A percentile compares a stretch with the other conserved stretches of the same genome.
Evolutionary conservation across 2,888 invertebrate genomes (phyloP).

Genomic region (Andrena fulva): DNA sequence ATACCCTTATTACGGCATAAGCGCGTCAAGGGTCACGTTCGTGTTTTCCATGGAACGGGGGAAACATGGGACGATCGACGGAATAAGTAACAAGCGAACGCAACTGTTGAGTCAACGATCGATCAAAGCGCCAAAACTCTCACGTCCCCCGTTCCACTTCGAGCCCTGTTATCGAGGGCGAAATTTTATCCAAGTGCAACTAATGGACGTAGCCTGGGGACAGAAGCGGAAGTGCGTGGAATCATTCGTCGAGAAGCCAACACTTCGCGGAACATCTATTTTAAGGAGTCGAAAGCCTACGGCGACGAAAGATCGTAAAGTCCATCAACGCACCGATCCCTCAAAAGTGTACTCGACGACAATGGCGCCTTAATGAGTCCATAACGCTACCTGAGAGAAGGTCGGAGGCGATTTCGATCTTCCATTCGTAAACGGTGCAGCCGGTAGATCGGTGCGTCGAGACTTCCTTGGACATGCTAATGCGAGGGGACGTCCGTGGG

Average conservation of each 20-base stretch:
- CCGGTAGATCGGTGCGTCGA: constrained; percentile 31
- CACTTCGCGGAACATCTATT: background rate
- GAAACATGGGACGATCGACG: constrained; percentile 20
- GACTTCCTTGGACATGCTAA: constrained; percentile 71
- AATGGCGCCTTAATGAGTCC: constrained; percentile 56
- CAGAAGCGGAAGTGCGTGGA: no score
- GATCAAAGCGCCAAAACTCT: background rate
- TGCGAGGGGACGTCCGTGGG: constrained; percentile 49
- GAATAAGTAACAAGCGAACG: constrained; percentile 15
- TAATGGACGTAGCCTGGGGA: no score
- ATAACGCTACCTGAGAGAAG: constrained; percentile 60
- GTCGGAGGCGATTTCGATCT: constrained; percentile 50
- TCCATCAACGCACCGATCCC: constrained; percentile 25
- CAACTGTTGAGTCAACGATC: background rate
- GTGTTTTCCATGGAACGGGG: constrained; percentile 35
- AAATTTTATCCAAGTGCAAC: no score
- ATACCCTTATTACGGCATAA: constrained; percentile 75
- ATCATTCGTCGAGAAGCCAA: no score
- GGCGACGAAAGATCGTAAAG: constrained; percentile 7
- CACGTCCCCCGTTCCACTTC: no score
- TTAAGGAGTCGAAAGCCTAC: constrained; percentile 7
- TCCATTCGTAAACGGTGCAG: constrained; percentile 40
- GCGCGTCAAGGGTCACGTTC: constrained; percentile 35
- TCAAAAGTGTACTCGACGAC: constrained; percentile 13
- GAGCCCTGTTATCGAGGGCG: no score